These are phyloP conservation scores for Hiodon alosoides DNA, from an alignment of 2,113 vertebrate genomes.

Conservation along the genomic window DNA sequence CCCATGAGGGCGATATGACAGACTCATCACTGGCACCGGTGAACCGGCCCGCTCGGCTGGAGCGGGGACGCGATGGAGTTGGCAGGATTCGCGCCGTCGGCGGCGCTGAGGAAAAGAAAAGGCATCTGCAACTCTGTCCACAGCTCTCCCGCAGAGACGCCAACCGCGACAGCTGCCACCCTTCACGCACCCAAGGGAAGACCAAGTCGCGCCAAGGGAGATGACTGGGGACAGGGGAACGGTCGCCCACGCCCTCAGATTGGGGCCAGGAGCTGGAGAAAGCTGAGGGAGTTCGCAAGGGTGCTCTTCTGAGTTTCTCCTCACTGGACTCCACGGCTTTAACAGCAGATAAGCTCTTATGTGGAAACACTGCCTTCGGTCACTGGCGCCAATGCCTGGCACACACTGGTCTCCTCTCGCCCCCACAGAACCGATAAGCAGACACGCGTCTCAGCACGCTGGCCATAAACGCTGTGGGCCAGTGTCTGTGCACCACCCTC, in stretches of 20 bases:
- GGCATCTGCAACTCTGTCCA: not conserved
- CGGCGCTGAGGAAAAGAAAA: slow-evolving; percentile 6
- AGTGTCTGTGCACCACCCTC: too few species aligned
- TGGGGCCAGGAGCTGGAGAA: not conserved
- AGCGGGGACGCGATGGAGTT: slow-evolving; percentile 15
- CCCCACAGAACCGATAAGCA: not conserved
- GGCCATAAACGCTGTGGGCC: too few species aligned
- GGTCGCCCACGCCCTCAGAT: not conserved
- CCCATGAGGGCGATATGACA: not conserved
- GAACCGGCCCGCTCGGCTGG: slow-evolving; percentile 6
- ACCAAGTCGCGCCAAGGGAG: too few species aligned
- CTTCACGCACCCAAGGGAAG: too few species aligned
- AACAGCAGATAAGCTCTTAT: not conserved
- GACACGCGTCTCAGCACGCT: too few species aligned
- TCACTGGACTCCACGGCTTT: not conserved
- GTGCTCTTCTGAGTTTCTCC: too few species aligned
- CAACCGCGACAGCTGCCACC: not conserved
- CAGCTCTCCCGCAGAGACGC: not conserved
- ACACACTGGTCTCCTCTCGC: not conserved
- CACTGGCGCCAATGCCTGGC: not conserved
- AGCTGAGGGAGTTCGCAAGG: not conserved
- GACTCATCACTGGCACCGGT: slow-evolving; percentile 4
- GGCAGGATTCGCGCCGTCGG: not conserved
- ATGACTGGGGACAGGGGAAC: too few species aligned
- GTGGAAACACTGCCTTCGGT: not conserved